Base-by-base conservation (phyloP, 2,888 invertebrate species). In the Drosophila meridiana region DNA sequence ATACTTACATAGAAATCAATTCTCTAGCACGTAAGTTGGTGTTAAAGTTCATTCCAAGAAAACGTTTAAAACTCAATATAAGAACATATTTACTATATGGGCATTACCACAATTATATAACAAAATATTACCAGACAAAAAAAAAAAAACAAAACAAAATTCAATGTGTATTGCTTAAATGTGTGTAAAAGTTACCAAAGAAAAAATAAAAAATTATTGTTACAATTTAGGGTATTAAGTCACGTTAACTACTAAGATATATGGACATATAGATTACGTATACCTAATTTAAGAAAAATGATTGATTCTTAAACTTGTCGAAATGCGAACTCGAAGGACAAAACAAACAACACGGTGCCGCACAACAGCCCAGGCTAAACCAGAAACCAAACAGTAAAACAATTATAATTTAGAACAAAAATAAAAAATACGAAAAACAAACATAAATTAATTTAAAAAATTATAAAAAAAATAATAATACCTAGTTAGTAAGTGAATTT, bases 271-370 rank as follows among this genome's bases (percentile, higher is more conserved):
- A 88, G 85, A 72, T 82, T 72, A 68, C 50, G 50, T 34, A 61
- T 6, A 43, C 47, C 65, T 78, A 70, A 73, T 69, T 76, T 69
- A 63, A 76, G 64, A 52, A 78, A 82, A 68, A 77, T 83, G 84
- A 87, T 89, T 87, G 89, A 87, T 87, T 87, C 89, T 87, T 87
- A 82, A 87, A 89, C 89, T 87, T 87, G 89, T 86, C 89, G 69
- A 86, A 85, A 82, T 79, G 88, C 86, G 88, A 85, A 89, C 84
- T 80, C 66, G 40, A 63, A 63, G 42, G 60, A 79, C 76, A 78
- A 78, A 75, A 75, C 58, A 14, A 64, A 53, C 38, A 67, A 65
- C 80, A 87, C 87, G 88, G 85, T 82, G 82, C 89, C 83, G 48
- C 55, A 72, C 59, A 74, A 74, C 75, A 87, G 60, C 82, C 4